Evolutionary conservation across 2,888 invertebrate genomes (phyloP).

Genomic region (Andrena bicolor): DNA sequence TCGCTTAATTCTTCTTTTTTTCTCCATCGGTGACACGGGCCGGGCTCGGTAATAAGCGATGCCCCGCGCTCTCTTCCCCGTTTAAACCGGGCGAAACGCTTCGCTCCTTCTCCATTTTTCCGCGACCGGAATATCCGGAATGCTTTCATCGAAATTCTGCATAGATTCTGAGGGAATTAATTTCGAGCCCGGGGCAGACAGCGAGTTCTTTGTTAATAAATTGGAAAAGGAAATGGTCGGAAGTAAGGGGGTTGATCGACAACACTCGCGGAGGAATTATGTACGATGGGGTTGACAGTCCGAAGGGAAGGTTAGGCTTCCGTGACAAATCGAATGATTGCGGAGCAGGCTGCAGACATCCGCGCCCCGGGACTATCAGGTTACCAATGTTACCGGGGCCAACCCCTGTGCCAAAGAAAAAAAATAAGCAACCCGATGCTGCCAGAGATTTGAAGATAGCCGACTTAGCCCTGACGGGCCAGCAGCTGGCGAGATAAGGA

Average conservation of each 20-base stretch:
- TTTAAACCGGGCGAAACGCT: slow-evolving; percentile 20
- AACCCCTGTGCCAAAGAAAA: slow-evolving; percentile 36
- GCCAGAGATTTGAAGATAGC: slow-evolving; percentile 64
- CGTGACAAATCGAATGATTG: slow-evolving; percentile 62
- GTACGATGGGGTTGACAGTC: slow-evolving; percentile 1
- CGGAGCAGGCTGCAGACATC: slow-evolving; percentile 45
- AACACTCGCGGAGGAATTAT: background rate
- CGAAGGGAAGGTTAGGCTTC: slow-evolving; percentile 23
- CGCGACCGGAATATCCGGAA: background rate
- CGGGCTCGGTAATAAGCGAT: slow-evolving; percentile 47
- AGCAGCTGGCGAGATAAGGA: slow-evolving; percentile 34
- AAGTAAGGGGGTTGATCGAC: no score
- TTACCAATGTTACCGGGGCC: slow-evolving; percentile 49
- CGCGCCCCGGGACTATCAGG: slow-evolving; percentile 59
- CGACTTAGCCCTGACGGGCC: slow-evolving; percentile 37
- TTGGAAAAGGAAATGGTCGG: no score
- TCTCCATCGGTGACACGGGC: slow-evolving; percentile 48
- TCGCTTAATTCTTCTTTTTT: slow-evolving; percentile 67
- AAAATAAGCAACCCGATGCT: slow-evolving; percentile 67
- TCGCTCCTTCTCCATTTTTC: background rate
- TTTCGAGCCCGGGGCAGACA: background rate
- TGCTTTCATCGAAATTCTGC: background rate
- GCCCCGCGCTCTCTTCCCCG: background rate
- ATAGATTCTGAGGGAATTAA: background rate
- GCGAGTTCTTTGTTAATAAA: background rate